These are phyloP conservation scores for Drosophila subobscura DNA, from an alignment of 1,140 invertebrate species.

Conservation along the genomic window DNA sequence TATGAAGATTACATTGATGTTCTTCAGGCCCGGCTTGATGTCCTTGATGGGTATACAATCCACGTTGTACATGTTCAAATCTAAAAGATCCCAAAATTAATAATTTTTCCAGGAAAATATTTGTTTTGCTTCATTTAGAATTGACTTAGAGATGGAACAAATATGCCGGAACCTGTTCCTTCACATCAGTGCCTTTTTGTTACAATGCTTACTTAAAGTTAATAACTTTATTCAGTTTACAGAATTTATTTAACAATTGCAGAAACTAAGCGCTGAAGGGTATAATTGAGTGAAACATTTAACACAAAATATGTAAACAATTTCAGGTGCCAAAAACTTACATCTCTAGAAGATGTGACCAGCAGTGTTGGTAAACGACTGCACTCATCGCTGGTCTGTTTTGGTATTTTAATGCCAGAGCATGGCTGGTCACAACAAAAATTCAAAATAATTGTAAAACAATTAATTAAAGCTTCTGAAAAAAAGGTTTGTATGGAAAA, in stretches of 20 bases:
- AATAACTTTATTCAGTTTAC: too few relatives aligned
- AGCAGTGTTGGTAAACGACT: slow-evolving; percentile 3
- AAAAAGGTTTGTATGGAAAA: too few relatives aligned
- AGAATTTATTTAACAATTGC: too few relatives aligned
- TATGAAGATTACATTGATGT: slow-evolving; percentile 96
- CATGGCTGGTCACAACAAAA: slow-evolving; percentile 37
- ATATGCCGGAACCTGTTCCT: background rate
- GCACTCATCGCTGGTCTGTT: background rate
- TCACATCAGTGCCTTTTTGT: too few relatives aligned
- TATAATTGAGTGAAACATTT: too few relatives aligned
- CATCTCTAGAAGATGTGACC: background rate
- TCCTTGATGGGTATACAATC: slow-evolving; percentile 85
- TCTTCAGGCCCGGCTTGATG: slow-evolving; percentile 94
- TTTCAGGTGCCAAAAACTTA: too few relatives aligned
- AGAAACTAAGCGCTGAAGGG: too few relatives aligned
- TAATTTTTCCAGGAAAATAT: slow-evolving; percentile 3
- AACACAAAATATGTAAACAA: too few relatives aligned
- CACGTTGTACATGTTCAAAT: slow-evolving; percentile 66
- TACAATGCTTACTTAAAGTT: too few relatives aligned
- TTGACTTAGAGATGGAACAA: slow-evolving; percentile 6
- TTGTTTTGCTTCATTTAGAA: background rate
- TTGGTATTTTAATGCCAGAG: background rate
- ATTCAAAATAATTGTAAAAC: too few relatives aligned
- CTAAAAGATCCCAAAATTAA: too few relatives aligned
- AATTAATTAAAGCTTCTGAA: too few relatives aligned